These are phyloP conservation scores for Elaphurus davidianus DNA, from an alignment of 2,113 vertebrate genomes.

Conservation along the genomic window DNA sequence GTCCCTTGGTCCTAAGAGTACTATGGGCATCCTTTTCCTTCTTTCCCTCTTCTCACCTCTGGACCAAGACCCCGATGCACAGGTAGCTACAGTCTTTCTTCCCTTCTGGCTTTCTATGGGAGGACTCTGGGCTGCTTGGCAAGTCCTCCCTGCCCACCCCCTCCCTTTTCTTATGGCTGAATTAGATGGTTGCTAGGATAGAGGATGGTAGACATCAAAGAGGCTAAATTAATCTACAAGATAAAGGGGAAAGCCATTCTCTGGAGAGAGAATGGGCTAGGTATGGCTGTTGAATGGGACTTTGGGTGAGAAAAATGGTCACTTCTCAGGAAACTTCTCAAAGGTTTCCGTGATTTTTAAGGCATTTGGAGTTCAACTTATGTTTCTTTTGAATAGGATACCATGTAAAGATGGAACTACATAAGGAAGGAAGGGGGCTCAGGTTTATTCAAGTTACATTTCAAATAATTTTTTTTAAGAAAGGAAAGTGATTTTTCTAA, in stretches of 20 bases:
- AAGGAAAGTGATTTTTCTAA: not conserved
- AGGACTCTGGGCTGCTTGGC: not conserved
- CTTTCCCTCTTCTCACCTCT: not conserved
- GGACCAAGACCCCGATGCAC: not conserved
- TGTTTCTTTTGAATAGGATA: not conserved
- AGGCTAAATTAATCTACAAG: not conserved
- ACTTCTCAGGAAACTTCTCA: not conserved
- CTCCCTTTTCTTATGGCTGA: not conserved
- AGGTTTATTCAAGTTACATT: not conserved
- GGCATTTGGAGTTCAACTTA: not conserved
- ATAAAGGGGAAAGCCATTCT: not conserved
- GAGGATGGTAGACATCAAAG: not conserved
- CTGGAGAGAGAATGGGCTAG: not conserved
- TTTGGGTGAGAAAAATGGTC: not conserved
- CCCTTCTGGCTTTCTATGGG: not conserved
- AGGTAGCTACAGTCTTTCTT: not conserved
- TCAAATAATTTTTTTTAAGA: constrained; percentile 19
- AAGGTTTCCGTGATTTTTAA: not conserved
- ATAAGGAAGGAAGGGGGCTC: not conserved
- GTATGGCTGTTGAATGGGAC: not conserved
- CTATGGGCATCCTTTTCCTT: not conserved
- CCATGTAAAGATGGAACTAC: not conserved
- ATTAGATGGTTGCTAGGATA: not conserved
- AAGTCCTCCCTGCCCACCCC: rapidly evolving
- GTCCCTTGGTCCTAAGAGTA: not conserved